Evolutionary conservation across 2,888 invertebrate genomes (phyloP).

Genomic region (Hydrotaea diabolus): DNA sequence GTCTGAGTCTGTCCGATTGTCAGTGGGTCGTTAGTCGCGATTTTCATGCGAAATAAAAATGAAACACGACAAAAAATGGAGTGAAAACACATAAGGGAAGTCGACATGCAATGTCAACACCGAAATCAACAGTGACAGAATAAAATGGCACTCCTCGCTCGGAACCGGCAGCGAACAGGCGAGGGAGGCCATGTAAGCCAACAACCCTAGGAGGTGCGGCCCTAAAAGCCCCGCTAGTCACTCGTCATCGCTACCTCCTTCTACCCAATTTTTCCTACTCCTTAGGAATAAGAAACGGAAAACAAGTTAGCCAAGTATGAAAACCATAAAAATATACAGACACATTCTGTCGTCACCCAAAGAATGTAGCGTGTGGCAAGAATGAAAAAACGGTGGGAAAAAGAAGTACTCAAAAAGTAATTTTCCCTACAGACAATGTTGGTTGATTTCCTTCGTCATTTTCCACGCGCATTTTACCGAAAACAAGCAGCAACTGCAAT

Average conservation of each 20-base stretch:
- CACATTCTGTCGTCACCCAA: not conserved
- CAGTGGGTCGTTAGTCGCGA: too few species aligned
- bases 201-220: not conserved
- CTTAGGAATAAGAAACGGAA: not conserved
- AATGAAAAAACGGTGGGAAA: not conserved
- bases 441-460: not conserved
- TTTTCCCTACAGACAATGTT: not conserved
- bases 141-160: not conserved
- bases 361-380: not conserved
- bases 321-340: conserved; percentile 18
- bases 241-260: not conserved
- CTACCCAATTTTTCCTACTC: too few species aligned
- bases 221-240: not conserved
- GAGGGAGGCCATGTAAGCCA: not conserved
- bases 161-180: not conserved
- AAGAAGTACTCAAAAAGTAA: conserved; percentile 8
- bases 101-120: conserved; percentile 50
- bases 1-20: not conserved
- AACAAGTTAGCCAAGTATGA: not conserved
- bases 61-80: not conserved
- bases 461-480: not conserved
- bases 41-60: not conserved
- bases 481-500: not conserved
- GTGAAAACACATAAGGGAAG: not conserved
- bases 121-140: conserved; percentile 44